Percentiles rank a stretch among this genome's conserved stretches.
phyloP scores from a whole-genome alignment of 1,140 invertebrate genomes.

The Zaprionus tsacasi region DNA sequence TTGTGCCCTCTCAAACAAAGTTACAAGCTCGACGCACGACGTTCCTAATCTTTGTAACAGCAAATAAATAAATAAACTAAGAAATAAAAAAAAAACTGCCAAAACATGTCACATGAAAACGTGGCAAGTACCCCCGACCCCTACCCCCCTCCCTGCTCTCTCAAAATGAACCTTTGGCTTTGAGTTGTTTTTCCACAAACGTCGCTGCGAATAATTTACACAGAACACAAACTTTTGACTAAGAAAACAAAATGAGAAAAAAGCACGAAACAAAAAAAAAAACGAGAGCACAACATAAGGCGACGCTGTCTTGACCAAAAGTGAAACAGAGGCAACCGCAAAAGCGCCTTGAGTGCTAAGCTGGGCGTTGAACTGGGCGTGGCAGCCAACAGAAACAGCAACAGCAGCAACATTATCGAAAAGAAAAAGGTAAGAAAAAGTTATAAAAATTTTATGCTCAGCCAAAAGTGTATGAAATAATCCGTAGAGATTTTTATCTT shows the following conservation, averaged over 20 bases:
- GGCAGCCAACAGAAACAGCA: conserved; percentile 9
- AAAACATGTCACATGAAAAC: conserved; percentile 75
- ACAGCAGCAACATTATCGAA: conserved; percentile 8
- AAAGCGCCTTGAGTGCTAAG: conserved; percentile 65
- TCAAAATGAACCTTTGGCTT: conserved; percentile 53
- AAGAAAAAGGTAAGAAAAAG: conserved; percentile 75
- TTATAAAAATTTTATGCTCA: conserved; percentile 61
- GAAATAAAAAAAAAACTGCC: conserved; percentile 67
- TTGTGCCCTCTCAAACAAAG: conserved; percentile 61
- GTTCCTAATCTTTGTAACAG: conserved; percentile 73
- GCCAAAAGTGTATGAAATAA: conserved; percentile 72
- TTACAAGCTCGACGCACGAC: conserved; percentile 70
- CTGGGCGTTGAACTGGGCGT: conserved; percentile 57
- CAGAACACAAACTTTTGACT: conserved; percentile 74
- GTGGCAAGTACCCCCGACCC: neutral
- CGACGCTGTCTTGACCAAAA: conserved; percentile 65
- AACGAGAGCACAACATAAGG: conserved; percentile 22
- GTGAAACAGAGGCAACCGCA: conserved; percentile 63
- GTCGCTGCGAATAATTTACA: conserved; percentile 79
- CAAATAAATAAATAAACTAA: conserved; percentile 28
- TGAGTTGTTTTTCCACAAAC: conserved; percentile 71
- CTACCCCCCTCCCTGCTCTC: neutral
- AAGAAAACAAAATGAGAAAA: conserved; percentile 49
- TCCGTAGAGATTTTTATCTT: conserved; percentile 79
- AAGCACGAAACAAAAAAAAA: conserved; percentile 26